These are phyloP conservation scores for Heliconius himera DNA, from an alignment of 1,140 invertebrate genomes.

Conservation along the genomic window DNA sequence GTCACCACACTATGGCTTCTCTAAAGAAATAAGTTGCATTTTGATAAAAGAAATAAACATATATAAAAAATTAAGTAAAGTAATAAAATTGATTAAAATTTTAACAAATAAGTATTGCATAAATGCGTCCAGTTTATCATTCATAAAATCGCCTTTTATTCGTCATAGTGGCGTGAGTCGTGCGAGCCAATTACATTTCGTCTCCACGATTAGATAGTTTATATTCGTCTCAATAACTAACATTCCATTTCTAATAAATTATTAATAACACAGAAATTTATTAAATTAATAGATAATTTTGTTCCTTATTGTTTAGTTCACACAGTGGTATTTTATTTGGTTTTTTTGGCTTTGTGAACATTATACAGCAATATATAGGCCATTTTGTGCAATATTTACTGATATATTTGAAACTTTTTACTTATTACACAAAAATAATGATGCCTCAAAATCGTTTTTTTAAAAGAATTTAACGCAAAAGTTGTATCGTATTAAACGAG, in stretches of 20 bases:
- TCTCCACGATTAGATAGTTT: slow-evolving; percentile 62
- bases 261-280: neutral
- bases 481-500: no score
- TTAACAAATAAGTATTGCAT: neutral
- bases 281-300: neutral
- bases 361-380: neutral
- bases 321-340: neutral
- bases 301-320: neutral
- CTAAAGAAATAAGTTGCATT: no score
- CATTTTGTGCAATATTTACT: no score
- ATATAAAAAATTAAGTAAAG: no score
- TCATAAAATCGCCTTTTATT: slow-evolving; percentile 53
- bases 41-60: no score
- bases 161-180: slow-evolving; percentile 71
- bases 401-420: no score
- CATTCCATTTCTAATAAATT: neutral
- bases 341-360: neutral
- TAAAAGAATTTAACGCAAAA: no score
- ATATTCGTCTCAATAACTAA: slow-evolving; percentile 23
- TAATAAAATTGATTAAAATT: neutral
- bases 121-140: slow-evolving; percentile 27
- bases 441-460: no score
- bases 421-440: no score
- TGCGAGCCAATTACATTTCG: slow-evolving; percentile 63
- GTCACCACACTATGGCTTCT: no score